Evolutionary conservation across 1,140 invertebrate species (phyloP), one percentile per base, ranked within the genome.

Genomic region (Bombus terrestris): DNA sequence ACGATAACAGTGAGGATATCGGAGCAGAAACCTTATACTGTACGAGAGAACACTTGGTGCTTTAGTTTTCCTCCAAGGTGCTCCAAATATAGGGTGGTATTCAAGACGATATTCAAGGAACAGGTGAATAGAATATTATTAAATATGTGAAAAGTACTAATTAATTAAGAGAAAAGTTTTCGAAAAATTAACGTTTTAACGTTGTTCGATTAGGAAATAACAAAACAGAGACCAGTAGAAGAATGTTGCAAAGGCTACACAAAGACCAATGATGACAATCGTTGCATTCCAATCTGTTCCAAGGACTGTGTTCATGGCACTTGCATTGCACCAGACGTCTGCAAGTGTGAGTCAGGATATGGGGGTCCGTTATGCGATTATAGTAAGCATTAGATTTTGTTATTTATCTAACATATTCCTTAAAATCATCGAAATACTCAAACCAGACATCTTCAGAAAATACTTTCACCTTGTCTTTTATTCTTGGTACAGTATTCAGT

Each of bases 321-420:
- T 66, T 99, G 98, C 93, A 94, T 98, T 43, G 97, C 97, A 35
- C 98, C 98, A 1, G 97, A 99, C 90, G 96, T 96, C 82, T 99
- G 98, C 93, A 97, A 98, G 93, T 99, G 98, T 92, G 97, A 97
- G 83, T 96, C 97, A 68, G 98, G 98, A 71, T 99, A 97, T 93
- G 98, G 98, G 64, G 98, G 98, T 57, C 97, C 97, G 13, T 96
- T 96, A 57, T 99, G 98, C 95, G 97, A 98, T 95, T 97, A 98
- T 93, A 97, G 98, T 99, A 96, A 97, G 98, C 97, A 47, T 72
- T 71, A 82, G 22, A 6, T 37, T 57, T 47, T 32, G 1, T 57
- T 76, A 37, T 43, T n/a, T 57, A 9, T 8, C 5, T 69, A 9
- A 37, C 1, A 1, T 0, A 28, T 5, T 39, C 2, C 18, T 81